These are phyloP conservation scores for Andrena bicolor DNA, from an alignment of 2,888 invertebrate species.

Conservation along the genomic window DNA sequence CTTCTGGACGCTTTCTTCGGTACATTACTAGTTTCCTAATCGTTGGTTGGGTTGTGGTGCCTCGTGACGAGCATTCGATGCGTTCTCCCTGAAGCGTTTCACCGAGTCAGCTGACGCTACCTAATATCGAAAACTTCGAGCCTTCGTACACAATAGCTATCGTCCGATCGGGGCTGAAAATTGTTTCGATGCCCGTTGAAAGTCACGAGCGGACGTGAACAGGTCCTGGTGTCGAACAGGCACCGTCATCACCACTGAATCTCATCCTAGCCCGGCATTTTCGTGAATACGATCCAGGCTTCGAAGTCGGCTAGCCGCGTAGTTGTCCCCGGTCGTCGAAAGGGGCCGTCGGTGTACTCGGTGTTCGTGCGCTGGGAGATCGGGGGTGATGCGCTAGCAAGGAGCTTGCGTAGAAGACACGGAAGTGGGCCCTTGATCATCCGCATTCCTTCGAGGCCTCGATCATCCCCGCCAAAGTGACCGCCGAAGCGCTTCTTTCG, in stretches of 20 bases:
- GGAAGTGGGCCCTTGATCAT: constrained; percentile 14
- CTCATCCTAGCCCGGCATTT: no score
- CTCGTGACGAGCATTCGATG: neutral
- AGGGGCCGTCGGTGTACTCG: no score
- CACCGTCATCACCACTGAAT: no score
- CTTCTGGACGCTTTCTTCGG: constrained; percentile 79
- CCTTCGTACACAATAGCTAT: neutral
- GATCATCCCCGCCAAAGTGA: constrained; percentile 42
- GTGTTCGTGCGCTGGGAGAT: neutral
- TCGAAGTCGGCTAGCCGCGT: no score
- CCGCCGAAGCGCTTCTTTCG: constrained; percentile 15
- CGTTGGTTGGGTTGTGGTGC: constrained; percentile 2
- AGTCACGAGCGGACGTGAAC: no score
- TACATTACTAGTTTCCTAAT: constrained; percentile 65
- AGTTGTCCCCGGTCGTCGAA: no score
- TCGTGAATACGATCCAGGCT: no score
- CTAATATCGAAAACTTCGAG: neutral
- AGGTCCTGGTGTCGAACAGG: no score
- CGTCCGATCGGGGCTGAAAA: neutral
- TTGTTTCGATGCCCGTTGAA: neutral
- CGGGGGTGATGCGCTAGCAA: constrained; percentile 2
- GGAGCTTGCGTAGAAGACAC: constrained; percentile 6
- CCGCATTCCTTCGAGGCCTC: constrained; percentile 50
- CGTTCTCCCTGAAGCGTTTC: constrained; percentile 34
- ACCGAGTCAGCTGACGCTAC: neutral